Evolutionary conservation across 1,140 invertebrate species (phyloP).

Genomic region (Trachymyrmex septentrionalis): DNA sequence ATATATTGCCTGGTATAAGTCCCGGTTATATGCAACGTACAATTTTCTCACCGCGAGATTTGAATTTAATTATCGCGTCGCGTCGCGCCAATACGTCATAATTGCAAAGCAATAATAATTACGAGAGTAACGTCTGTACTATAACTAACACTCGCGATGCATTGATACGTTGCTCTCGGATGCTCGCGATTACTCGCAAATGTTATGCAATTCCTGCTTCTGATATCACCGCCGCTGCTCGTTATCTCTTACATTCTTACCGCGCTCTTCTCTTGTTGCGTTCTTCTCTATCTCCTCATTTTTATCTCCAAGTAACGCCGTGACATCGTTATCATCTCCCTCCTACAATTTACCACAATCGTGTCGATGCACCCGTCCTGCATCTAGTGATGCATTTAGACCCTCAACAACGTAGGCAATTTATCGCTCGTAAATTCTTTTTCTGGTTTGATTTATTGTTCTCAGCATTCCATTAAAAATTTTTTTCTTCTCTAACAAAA

Average conservation of each 20-base stretch:
- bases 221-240: constrained; percentile 43
- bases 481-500: not conserved
- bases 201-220: constrained; percentile 44
- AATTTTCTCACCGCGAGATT: constrained; percentile 1
- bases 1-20: not conserved
- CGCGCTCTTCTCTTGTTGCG: not conserved
- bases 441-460: not conserved
- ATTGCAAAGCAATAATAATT: constrained; percentile 8
- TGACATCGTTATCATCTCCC: not conserved
- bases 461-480: not conserved
- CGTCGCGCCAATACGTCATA: not conserved
- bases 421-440: not conserved
- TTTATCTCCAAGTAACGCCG: constrained; percentile 6
- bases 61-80: constrained; percentile 35
- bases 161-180: not conserved
- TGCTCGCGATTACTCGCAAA: constrained; percentile 16
- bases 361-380: constrained; percentile 15
- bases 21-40: not conserved
- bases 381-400: not conserved
- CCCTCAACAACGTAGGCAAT: not conserved
- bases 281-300: constrained; percentile 39
- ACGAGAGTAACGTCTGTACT: not conserved
- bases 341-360: constrained; percentile 22
- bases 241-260: constrained; percentile 50
- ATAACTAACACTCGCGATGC: not conserved